Base-by-base conservation (phyloP, 2,797 vertebrate species). In the Micrastur ruficollis region DNA sequence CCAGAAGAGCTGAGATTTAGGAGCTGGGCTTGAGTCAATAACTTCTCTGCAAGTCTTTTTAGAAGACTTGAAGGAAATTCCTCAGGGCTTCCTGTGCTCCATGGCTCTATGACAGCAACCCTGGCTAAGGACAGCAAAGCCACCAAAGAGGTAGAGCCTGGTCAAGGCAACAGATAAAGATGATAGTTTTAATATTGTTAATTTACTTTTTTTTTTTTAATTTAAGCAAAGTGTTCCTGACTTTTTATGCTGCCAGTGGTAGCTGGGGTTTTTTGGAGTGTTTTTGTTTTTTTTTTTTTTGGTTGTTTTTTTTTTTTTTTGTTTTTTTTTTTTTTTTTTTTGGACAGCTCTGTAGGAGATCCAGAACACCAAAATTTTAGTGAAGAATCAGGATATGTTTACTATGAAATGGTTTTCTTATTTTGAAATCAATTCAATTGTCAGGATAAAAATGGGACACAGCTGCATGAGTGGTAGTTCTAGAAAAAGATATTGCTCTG, bases 231-330 rank as follows among this genome's bases (percentile, higher is more conserved):
- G 5, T 11, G 2, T 49, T 56, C 11, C 32, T 74, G 44, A 59
- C 5, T 42, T 72, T 74, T 85, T 65, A 34, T 59, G 13, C 58
- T 72, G 16, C 38, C 16, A 52, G 31, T 25, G 34, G 49, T 47
- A 44, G 4, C 1, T 56, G 16, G 8, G 3, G 0, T 11, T 40
- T 46, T 76, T 32, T 1, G 3, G 8, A 8, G 7, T 8, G 27
- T 31, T 36, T 62, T 20, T 78, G 34, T 36, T 62, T 20, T 78
- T 74, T 36, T 46, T 61, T 36, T 65, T n/a, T 47, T 9, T n/a
- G n/a, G n/a, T n/a, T n/a, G n/a, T 44, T 56, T 27, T 23, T 23
- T 14, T n/a, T 6, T 40, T 44, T 32, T 74, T 36, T 29, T 26
- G n/a, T 47, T 9, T n/a, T 44, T 56, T 27, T 23, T 23, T 14